phyloP scores from a whole-genome alignment of 2,113 vertebrate genomes.

The Sceloporus tristichus region DNA sequence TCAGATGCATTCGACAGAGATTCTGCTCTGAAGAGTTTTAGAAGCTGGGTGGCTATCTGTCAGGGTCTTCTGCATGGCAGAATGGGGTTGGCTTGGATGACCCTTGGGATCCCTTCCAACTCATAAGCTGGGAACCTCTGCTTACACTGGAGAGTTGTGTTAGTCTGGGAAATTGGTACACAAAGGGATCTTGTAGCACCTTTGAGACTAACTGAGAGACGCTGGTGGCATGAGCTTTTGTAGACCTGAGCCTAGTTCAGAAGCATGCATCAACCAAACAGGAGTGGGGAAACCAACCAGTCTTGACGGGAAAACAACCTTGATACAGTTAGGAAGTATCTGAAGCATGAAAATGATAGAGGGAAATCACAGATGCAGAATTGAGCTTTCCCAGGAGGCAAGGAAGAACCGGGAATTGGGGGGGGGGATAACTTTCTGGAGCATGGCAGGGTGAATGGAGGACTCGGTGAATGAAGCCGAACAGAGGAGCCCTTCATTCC shows the following conservation, averaged over 20 bases:
- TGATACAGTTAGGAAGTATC: constrained; percentile 11
- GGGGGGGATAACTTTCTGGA: not conserved
- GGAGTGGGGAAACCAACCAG: not conserved
- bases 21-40: too few relatives aligned
- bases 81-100: too few relatives aligned
- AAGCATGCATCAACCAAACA: too few relatives aligned
- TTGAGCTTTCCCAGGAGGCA: not conserved
- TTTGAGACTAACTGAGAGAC: too few relatives aligned
- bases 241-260: too few relatives aligned
- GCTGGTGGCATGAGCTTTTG: too few relatives aligned
- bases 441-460: constrained; percentile 1
- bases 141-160: not conserved
- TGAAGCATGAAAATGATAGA: not conserved
- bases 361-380: not conserved
- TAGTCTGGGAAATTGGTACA: too few relatives aligned
- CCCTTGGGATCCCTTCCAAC: too few relatives aligned
- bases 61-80: too few relatives aligned
- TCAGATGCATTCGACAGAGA: too few relatives aligned
- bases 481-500: constrained; percentile 15
- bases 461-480: not conserved
- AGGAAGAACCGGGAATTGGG: not conserved
- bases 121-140: not conserved
- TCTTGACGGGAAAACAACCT: not conserved
- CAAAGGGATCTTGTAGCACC: too few relatives aligned
- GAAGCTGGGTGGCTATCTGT: too few relatives aligned